phyloP scores from a whole-genome alignment of 2,888 invertebrate species.

The Zaprionus lineosus region DNA sequence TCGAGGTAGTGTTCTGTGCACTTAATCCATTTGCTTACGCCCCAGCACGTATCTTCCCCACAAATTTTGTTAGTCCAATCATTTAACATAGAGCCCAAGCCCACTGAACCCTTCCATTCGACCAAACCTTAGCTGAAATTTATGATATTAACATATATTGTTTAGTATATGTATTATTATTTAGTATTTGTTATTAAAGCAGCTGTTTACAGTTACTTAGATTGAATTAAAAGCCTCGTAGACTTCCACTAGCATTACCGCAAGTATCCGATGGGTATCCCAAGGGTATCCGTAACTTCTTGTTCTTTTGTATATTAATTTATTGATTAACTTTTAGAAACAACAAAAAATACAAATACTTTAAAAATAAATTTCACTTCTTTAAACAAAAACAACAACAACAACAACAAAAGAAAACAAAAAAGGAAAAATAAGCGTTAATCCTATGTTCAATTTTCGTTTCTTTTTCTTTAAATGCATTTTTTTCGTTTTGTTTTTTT shows the following conservation, averaged over 20 bases:
- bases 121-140: neutral
- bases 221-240: neutral
- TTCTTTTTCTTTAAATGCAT: conserved; percentile 40
- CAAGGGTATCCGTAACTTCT: no score
- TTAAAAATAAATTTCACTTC: conserved; percentile 38
- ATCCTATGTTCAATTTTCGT: conserved; percentile 30
- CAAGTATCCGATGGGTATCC: no score
- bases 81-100: conserved; percentile 15
- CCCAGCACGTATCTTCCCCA: conserved; percentile 19
- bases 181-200: conserved; percentile 20
- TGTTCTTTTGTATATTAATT: conserved; percentile 49
- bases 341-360: neutral
- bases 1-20: conserved; percentile 84
- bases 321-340: conserved; percentile 30
- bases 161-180: conserved; percentile 23
- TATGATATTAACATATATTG: conserved; percentile 22
- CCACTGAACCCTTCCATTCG: neutral
- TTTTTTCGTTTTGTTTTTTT: conserved; percentile 34
- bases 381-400: neutral
- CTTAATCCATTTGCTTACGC: conserved; percentile 19
- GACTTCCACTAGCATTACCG: conserved; percentile 34
- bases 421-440: conserved; percentile 15
- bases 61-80: conserved; percentile 18
- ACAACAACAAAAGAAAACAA: conserved; percentile 11
- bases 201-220: conserved; percentile 16